phyloP scores from a whole-genome alignment of 2,113 vertebrate genomes.

The Leucosticte australis region DNA sequence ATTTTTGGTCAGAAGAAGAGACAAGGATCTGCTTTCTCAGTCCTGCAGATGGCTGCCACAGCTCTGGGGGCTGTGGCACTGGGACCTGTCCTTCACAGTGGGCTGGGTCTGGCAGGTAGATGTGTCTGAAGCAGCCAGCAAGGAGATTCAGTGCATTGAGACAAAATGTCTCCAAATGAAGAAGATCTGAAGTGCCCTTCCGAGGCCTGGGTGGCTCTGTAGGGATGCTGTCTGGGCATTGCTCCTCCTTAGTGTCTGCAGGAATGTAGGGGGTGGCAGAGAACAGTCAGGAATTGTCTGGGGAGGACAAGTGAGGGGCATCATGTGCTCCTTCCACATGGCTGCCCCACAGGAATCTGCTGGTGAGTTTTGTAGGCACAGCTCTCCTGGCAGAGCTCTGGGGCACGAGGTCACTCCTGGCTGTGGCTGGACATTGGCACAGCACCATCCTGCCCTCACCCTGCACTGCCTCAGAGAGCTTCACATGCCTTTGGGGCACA shows the following conservation, averaged over 20 bases:
- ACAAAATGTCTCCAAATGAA: neutral
- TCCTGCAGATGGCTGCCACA: neutral
- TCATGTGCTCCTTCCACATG: neutral
- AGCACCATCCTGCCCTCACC: neutral
- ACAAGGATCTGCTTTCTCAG: neutral
- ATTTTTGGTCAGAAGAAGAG: slow-evolving; percentile 15
- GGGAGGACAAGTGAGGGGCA: neutral
- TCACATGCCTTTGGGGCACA: neutral
- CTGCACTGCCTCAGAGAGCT: neutral
- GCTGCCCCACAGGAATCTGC: neutral
- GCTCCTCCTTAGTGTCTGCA: neutral
- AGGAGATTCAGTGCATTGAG: slow-evolving; percentile 19
- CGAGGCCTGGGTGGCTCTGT: neutral
- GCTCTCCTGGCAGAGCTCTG: neutral
- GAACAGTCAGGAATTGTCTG: neutral
- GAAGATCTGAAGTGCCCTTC: neutral
- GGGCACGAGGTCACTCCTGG: neutral
- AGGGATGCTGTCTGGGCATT: neutral
- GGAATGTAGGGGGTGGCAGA: neutral
- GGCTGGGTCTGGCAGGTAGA: slow-evolving; percentile 43
- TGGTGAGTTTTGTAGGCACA: neutral
- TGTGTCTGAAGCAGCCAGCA: neutral
- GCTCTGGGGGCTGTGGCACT: neutral
- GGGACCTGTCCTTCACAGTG: slow-evolving; percentile 49
- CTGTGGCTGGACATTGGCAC: neutral